phyloP scores from a whole-genome alignment of 2,888 invertebrate genomes.

The Andrena haemorrhoa region DNA sequence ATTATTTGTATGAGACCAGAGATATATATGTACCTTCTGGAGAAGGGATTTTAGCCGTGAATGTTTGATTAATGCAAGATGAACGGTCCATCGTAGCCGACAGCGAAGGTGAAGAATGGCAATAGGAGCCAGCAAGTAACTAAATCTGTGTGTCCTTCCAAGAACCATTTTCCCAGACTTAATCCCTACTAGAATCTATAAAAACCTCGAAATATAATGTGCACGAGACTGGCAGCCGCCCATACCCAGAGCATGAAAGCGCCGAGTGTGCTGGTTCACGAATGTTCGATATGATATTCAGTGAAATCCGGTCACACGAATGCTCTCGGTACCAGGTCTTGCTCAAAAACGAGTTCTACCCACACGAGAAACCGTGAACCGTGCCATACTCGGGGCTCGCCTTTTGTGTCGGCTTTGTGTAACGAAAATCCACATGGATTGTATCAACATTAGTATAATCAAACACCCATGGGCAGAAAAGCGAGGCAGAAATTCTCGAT shows the following conservation, averaged over 20 bases:
- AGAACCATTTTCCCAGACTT: no score
- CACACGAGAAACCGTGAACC: constrained; percentile 58
- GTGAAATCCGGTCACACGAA: constrained; percentile 54
- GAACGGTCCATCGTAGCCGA: no score
- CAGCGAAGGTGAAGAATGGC: no score
- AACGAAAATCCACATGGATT: constrained; percentile 38
- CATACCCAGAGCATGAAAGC: neutral
- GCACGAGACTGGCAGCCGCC: constrained; percentile 4
- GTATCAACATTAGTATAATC: constrained; percentile 26
- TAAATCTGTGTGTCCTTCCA: no score
- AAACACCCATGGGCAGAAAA: constrained; percentile 3
- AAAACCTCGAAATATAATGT: constrained; percentile 1
- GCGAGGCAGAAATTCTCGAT: neutral
- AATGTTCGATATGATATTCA: constrained; percentile 58
- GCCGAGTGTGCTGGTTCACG: constrained; percentile 31
- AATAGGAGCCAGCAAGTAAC: no score
- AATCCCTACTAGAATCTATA: no score
- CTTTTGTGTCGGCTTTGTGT: constrained; percentile 27
- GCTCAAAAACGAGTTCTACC: constrained; percentile 64
- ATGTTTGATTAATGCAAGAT: no score
- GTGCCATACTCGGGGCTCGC: constrained; percentile 38
- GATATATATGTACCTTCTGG: no score
- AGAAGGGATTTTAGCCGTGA: no score
- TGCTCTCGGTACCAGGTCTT: constrained; percentile 36
- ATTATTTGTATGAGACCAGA: no score